These are phyloP conservation scores for Bubo blakistoni DNA, from an alignment of 2,113 vertebrate genomes.

Conservation along the genomic window DNA sequence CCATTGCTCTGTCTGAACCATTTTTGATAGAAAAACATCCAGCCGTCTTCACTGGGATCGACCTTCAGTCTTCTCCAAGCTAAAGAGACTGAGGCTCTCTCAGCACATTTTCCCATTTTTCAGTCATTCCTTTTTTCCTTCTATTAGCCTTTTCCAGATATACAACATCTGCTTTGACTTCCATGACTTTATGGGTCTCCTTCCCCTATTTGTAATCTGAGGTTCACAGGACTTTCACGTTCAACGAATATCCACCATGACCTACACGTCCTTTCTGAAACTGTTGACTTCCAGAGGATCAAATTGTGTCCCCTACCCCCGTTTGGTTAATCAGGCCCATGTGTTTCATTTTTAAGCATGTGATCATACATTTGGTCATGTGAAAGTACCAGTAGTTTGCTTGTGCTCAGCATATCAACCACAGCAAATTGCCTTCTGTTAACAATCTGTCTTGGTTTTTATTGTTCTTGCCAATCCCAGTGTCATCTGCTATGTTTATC, in stretches of 20 bases:
- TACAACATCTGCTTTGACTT: background rate
- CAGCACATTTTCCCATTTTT: background rate
- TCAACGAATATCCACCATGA: background rate
- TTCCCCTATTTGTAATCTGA: background rate
- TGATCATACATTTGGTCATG: background rate
- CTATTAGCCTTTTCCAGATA: background rate
- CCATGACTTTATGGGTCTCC: background rate
- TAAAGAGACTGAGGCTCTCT: background rate
- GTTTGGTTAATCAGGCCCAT: background rate
- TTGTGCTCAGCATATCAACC: background rate
- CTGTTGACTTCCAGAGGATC: background rate
- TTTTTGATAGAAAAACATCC: background rate
- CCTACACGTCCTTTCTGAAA: background rate
- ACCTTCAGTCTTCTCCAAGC: background rate
- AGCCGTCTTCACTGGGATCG: fast-evolving
- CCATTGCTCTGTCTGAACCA: background rate
- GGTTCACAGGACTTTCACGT: background rate
- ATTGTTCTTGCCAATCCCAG: background rate
- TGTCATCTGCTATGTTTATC: background rate
- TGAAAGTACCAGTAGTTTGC: background rate
- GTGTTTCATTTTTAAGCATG: background rate
- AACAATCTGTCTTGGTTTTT: background rate
- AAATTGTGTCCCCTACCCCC: fast-evolving
- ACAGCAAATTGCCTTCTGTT: background rate
- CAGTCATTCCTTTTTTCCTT: background rate